Evolutionary conservation across 2,888 invertebrate genomes (phyloP).

Genomic region (Noctua comes): DNA sequence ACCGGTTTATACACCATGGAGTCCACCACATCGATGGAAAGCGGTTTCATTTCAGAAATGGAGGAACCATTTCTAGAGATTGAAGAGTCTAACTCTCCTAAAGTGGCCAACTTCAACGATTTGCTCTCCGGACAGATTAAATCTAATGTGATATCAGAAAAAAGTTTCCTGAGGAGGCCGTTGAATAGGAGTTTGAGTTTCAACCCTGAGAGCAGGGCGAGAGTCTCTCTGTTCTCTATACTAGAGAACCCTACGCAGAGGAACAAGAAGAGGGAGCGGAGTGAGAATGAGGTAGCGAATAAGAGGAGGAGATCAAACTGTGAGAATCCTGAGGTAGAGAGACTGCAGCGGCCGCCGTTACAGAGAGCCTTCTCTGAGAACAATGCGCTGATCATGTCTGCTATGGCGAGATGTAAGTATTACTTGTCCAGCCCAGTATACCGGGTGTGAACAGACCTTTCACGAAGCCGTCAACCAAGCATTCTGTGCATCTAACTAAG

Average conservation of each 20-base stretch:
- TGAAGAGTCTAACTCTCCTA: slow-evolving; percentile 85
- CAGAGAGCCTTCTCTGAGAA: slow-evolving; percentile 94
- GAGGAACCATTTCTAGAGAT: slow-evolving; percentile 85
- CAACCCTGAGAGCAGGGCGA: slow-evolving; percentile 78
- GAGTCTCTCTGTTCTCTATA: slow-evolving; percentile 78
- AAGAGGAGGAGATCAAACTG: slow-evolving; percentile 79
- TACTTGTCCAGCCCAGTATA: neutral
- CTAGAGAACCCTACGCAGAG: slow-evolving; percentile 79
- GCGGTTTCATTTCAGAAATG: slow-evolving; percentile 86
- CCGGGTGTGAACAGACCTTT: neutral
- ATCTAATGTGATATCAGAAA: slow-evolving; percentile 72
- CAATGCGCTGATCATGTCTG: slow-evolving; percentile 94
- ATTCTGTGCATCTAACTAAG: too few species aligned
- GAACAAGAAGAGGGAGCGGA: slow-evolving; percentile 91
- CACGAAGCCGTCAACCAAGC: too few species aligned
- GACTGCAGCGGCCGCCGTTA: slow-evolving; percentile 81
- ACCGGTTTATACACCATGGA: slow-evolving; percentile 79
- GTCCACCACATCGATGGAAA: slow-evolving; percentile 85
- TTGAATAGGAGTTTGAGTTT: slow-evolving; percentile 81
- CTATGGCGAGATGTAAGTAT: slow-evolving; percentile 92
- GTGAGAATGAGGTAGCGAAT: slow-evolving; percentile 76
- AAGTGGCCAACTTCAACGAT: slow-evolving; percentile 83
- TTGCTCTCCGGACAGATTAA: slow-evolving; percentile 83
- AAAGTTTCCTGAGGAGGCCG: slow-evolving; percentile 69
- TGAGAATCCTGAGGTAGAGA: slow-evolving; percentile 58